phyloP scores from a whole-genome alignment of 2,888 invertebrate genomes.

The Drosophila anomalipes region DNA sequence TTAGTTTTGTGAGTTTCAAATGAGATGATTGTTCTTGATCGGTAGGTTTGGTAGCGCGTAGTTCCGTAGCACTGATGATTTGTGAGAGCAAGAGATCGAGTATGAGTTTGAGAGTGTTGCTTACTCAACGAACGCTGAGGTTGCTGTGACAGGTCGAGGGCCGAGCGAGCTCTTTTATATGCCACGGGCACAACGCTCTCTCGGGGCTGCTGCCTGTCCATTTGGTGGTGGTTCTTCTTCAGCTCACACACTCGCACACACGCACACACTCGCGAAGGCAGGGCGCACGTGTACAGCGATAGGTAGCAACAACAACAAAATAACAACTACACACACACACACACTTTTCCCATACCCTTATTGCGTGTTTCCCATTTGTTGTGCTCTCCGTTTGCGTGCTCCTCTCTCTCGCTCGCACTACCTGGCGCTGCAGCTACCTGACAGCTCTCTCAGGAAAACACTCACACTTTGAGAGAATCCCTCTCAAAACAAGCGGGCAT shows the following conservation, averaged over 20 bases:
- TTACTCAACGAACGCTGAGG: conserved; percentile 81
- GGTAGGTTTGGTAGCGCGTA: conserved; percentile 28
- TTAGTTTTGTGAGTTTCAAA: conserved; percentile 11
- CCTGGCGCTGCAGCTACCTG: conserved; percentile 50
- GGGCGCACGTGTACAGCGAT: conserved; percentile 63
- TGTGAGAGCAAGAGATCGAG: conserved; percentile 25
- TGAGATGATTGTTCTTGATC: conserved; percentile 1
- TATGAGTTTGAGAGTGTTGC: conserved; percentile 57
- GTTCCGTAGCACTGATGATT: conserved; percentile 45
- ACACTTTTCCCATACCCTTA: conserved; percentile 75
- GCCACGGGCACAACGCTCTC: conserved; percentile 39
- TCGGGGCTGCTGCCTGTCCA: conserved; percentile 46
- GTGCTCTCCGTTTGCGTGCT: conserved; percentile 9
- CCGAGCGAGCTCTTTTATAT: conserved; percentile 79
- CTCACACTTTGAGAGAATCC: conserved; percentile 15
- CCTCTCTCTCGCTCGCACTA: conserved; percentile 44
- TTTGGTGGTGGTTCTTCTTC: conserved; percentile 76
- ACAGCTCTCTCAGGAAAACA: conserved; percentile 43
- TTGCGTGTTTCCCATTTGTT: conserved; percentile 73
- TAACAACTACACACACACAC: conserved; percentile 30
- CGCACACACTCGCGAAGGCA: conserved; percentile 33
- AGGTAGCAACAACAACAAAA: conserved; percentile 63
- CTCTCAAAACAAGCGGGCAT: conserved; percentile 21
- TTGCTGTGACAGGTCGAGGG: conserved; percentile 84
- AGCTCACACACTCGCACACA: conserved; percentile 52